Base-by-base conservation (phyloP, 2,888 invertebrate species). In the Tuberolachnus salignus region DNA sequence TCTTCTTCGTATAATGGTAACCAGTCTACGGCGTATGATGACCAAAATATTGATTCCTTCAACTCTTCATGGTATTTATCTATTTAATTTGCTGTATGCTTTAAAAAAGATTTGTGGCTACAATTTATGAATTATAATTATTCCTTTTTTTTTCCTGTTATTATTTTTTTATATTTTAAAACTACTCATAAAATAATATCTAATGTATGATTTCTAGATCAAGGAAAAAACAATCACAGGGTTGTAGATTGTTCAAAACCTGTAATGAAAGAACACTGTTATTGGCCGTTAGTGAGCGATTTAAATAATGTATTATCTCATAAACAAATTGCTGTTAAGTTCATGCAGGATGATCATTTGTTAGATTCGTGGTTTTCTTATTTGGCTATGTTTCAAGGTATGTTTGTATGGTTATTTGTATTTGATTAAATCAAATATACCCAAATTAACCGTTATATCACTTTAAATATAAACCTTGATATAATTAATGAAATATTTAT, bases 181-280 rank as follows among this genome's bases (percentile, higher is more conserved):
- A n/a, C n/a, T 13, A n/a, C 16, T 14, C n/a, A n/a, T 46, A 53
- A 34, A 14, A 26, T 49, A 14, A 66, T 51, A 21, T 51, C n/a
- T 13, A 72, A 59, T 26, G 23, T 49, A 11, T 19, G n/a, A 59
- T 34, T 23, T 44, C 55, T 83, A 92, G 91, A 92, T 86, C 89
- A 91, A 2, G 89, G 89, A 26, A 91, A 90, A 84, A 95, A 95
- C 85, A 92, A 91, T 84, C 97, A 97, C 86, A 91, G 90, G 84
- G 96, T 97, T 26, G 97, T 98, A 69, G 95, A 97, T 85, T 98
- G 98, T 85, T 93, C 92, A 16, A 89, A 92, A 82, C 89, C 92
- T 81, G 94, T 97, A 26, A 97, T 98, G 95, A 96, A 95, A 87
- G 95, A 97, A 85, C 98, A 98, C 86, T 97, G 97, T 86, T 98